These are phyloP conservation scores for Chironomus tentans DNA, from an alignment of 2,888 invertebrate species.

Conservation along the genomic window DNA sequence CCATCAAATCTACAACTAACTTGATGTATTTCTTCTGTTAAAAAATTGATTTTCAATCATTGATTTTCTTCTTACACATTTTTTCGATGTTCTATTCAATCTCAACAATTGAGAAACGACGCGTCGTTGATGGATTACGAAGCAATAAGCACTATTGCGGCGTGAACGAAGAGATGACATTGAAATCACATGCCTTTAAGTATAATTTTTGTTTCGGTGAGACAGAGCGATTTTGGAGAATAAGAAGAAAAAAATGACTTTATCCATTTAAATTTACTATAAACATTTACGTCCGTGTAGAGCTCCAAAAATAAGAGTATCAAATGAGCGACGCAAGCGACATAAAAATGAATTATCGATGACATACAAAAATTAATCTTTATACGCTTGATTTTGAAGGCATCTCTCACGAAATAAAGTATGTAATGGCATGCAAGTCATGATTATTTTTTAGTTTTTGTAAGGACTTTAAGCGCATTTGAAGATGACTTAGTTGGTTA, in stretches of 20 bases:
- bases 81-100: constrained; percentile 19
- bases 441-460: background rate
- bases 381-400: background rate
- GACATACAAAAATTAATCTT: constrained; percentile 24
- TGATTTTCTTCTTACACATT: too few relatives aligned
- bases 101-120: constrained; percentile 2
- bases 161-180: constrained; percentile 7
- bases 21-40: background rate
- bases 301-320: background rate
- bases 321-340: background rate
- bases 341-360: constrained; percentile 26
- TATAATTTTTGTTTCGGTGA: too few relatives aligned
- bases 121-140: constrained; percentile 25
- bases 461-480: too few relatives aligned
- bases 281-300: background rate
- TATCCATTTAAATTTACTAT: constrained; percentile 4
- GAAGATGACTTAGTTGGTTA: too few relatives aligned
- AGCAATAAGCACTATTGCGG: background rate
- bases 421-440: background rate
- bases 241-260: background rate
- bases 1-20: too few relatives aligned
- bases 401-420: background rate
- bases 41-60: constrained; percentile 27
- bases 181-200: constrained; percentile 13
- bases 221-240: too few relatives aligned